phyloP scores from a whole-genome alignment of 2,888 invertebrate species.

The Lepeophtheirus nordmannii region DNA sequence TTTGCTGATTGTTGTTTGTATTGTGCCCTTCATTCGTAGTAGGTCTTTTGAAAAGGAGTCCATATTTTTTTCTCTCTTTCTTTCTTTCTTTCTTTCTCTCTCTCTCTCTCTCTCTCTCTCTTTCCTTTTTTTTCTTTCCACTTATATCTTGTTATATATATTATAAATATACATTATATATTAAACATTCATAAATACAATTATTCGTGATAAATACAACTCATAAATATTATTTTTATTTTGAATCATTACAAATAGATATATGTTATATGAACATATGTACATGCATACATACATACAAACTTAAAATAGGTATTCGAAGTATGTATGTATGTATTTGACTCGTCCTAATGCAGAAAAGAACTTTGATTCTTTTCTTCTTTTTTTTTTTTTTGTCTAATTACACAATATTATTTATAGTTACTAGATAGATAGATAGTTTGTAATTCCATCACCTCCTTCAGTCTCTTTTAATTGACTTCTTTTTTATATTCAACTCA shows the following conservation, averaged over 20 bases:
- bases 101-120: neutral
- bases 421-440: no score
- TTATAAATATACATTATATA: neutral
- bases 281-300: no score
- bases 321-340: neutral
- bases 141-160: conserved; percentile 1
- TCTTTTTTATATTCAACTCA: no score
- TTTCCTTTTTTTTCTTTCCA: neutral
- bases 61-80: neutral
- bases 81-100: neutral
- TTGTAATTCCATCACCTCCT: no score
- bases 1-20: no score
- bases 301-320: neutral
- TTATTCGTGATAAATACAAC: conserved; percentile 4
- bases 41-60: no score
- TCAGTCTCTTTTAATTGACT: no score
- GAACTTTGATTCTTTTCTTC: neutral
- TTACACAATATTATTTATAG: no score
- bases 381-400: no score
- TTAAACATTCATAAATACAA: neutral
- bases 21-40: no score
- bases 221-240: conserved; percentile 3
- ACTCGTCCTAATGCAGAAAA: neutral
- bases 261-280: no score
- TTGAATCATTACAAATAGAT: no score